Evolutionary conservation across 35 echinoderm and acorn worm genomes (phyloP).

Genomic region (Ptychodera flava): DNA sequence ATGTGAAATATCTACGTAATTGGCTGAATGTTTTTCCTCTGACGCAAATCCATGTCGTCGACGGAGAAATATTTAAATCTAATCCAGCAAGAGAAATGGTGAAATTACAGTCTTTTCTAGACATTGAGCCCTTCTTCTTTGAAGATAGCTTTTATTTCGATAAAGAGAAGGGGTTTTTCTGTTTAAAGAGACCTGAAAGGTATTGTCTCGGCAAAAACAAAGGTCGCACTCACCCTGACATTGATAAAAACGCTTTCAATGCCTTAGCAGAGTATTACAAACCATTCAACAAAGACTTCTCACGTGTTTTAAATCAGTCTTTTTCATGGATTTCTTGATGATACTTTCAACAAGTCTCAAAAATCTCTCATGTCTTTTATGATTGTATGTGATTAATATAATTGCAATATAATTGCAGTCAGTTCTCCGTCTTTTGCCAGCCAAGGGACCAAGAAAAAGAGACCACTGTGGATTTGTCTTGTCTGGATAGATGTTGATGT

Average conservation of each 20-base stretch:
- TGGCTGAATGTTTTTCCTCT: constrained; percentile 47
- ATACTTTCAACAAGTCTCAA: too few species aligned
- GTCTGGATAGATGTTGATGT: too few species aligned
- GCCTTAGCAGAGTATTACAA: background rate
- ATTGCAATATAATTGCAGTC: background rate
- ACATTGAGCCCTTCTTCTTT: constrained; percentile 13
- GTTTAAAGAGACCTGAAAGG: background rate
- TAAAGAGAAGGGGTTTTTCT: background rate
- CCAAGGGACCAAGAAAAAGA: background rate
- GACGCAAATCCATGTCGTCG: constrained; percentile 43
- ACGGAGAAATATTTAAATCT: constrained; percentile 28
- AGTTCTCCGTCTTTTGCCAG: background rate
- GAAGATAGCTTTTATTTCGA: constrained; percentile 22
- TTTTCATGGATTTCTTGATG: background rate
- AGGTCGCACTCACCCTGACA: background rate
- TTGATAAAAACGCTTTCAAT: background rate
- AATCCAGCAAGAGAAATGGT: constrained; percentile 23
- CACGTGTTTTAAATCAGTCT: background rate
- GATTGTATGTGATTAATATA: background rate
- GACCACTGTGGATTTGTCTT: too few species aligned
- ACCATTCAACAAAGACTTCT: background rate
- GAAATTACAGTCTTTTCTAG: constrained; percentile 36
- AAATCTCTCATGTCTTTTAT: too few species aligned
- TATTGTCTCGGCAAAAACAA: background rate
- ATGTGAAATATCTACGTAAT: constrained; percentile 35